These are phyloP conservation scores for Sandelia bainsii DNA, from an alignment of 2,797 vertebrate genomes.

Conservation along the genomic window DNA sequence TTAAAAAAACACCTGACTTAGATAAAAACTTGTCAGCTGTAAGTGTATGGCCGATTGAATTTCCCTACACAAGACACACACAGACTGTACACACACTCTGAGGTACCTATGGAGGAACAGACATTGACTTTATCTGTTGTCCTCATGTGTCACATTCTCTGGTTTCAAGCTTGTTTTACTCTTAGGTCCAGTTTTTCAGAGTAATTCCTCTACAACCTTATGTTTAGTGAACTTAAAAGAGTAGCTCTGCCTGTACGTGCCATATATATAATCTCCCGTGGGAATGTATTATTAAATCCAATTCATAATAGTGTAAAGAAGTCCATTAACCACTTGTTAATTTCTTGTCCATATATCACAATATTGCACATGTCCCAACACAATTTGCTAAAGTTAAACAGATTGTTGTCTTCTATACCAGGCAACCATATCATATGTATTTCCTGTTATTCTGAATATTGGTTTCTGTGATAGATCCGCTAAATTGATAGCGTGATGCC, in stretches of 20 bases:
- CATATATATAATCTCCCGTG: neutral
- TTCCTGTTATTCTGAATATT: neutral
- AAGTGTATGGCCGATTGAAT: neutral
- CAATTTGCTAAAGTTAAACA: too few species aligned
- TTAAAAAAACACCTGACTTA: conserved; percentile 24
- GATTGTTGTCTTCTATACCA: too few species aligned
- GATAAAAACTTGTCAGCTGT: conserved; percentile 19
- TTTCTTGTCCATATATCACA: too few species aligned
- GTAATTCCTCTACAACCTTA: neutral
- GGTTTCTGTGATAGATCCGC: neutral
- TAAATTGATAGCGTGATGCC: neutral
- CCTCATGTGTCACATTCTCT: conserved; percentile 28
- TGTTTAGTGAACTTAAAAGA: conserved; percentile 13
- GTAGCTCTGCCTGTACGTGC: neutral
- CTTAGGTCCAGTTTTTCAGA: conserved; percentile 12
- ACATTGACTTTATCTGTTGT: conserved; percentile 27
- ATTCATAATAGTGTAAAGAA: neutral
- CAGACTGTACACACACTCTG: neutral
- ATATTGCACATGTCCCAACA: too few species aligned
- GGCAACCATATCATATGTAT: too few species aligned
- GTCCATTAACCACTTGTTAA: too few species aligned
- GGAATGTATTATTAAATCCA: neutral
- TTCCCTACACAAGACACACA: neutral
- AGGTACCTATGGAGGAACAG: neutral
- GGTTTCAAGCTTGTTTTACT: conserved; percentile 5